Base-by-base conservation (phyloP, 2,797 vertebrate genomes). In the Anguilla marmorata region DNA sequence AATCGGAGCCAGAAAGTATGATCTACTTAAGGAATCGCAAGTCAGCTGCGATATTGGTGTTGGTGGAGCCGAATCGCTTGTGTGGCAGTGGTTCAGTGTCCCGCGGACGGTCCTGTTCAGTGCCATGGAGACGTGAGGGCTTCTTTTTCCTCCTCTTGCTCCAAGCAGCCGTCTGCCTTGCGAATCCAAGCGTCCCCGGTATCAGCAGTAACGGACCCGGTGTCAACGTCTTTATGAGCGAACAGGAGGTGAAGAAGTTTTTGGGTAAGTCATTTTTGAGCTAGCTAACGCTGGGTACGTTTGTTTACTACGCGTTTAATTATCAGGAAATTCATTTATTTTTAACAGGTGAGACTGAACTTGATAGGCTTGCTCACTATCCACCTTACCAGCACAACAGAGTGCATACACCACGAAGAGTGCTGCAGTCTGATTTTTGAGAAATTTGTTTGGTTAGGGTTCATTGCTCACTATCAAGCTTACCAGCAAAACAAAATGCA, bases 221-320 rank as follows among this genome's bases (percentile, higher is more conserved):
- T 86, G 95, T 96, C 92, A 96, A 96, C 93, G 95, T 96, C 2
- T 96, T 95, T 93, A 95, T 96, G 95, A 96, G 95, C 82, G 94
- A 95, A 87, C 95, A 96, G 88, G 96, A 96, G 91, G 96, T 96
- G 90, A 96, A 96, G 92, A 96, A 96, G 90, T 93, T 96, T 63
- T 89, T 96, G 54, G 96, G 96, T 96, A 92, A 94, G 91, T 86
- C 24, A 56, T 27, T n/a, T 24, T n/a, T n/a, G 41, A 84, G 50
- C 11, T 12, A 56, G 33, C 33, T 4, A 72, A 30, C n/a, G 5
- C 24, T 58, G 14, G 1, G 5, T 72, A 30, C n/a, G n/a, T 12
- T 72, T 30, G 27, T 11, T 72, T 33, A 27, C 27, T 72, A 27
- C 9, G 27, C 9, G 27, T 1, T 33, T 33, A 30, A 72, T 30